Percentiles rank a stretch among this genome's conserved stretches.
Conservation (phyloP, 2,888 invertebrate genomes). For the Diploptera punctata region DNA sequence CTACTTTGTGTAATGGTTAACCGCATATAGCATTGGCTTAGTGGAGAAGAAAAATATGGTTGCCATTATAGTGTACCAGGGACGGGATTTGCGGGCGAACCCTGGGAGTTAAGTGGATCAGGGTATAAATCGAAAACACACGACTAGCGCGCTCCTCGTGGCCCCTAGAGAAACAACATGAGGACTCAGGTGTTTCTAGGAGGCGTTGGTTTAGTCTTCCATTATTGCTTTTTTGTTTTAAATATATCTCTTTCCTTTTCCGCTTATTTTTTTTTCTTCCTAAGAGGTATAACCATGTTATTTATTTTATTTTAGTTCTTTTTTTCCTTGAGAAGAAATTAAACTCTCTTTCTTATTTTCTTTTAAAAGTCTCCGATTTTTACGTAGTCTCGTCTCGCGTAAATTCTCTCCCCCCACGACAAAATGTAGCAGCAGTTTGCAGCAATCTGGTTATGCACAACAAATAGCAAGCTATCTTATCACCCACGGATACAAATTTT, state of each 20-base stretch:
- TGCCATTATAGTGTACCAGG: slow-evolving; percentile 26
- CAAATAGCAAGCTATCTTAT: too few species aligned
- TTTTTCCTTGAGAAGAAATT: neutral
- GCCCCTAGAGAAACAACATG: slow-evolving; percentile 19
- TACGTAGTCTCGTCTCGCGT: neutral
- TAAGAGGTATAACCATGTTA: slow-evolving; percentile 18
- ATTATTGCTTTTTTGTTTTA: slow-evolving; percentile 30
- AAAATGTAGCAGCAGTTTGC: too few species aligned
- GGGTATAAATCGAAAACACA: slow-evolving; percentile 29
- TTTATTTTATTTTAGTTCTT: neutral
- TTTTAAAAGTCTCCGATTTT: neutral
- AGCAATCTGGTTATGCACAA: too few species aligned
- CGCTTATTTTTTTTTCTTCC: neutral
- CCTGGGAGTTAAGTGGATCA: slow-evolving; percentile 29
- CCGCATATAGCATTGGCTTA: slow-evolving; percentile 30
- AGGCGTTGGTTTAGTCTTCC: slow-evolving; percentile 26
- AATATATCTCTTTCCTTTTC: slow-evolving; percentile 25
- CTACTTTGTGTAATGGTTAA: slow-evolving; percentile 30
- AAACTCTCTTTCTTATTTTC: slow-evolving; percentile 7
- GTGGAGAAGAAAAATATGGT: slow-evolving; percentile 30
- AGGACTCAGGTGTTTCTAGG: slow-evolving; percentile 15
- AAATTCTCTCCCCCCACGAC: too few species aligned
- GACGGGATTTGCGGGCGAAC: slow-evolving; percentile 28
- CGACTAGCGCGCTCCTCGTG: neutral
- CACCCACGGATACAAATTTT: too few species aligned